phyloP scores from a whole-genome alignment of 2,113 vertebrate genomes.

The Meles meles region DNA sequence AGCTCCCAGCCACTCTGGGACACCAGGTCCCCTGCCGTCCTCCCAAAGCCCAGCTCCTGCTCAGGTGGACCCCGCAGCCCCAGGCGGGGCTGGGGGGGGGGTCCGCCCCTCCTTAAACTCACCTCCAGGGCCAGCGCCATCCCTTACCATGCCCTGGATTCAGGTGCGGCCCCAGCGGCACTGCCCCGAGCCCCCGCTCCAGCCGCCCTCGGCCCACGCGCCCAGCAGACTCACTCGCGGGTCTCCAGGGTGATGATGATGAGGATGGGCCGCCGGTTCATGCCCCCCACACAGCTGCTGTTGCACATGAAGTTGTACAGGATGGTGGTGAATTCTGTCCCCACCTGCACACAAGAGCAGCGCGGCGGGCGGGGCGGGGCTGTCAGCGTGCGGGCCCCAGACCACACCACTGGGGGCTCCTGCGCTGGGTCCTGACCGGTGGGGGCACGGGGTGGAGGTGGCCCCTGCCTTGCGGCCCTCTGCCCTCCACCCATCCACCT shows the following conservation, averaged over 20 bases:
- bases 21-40: neutral
- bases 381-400: rapidly evolving
- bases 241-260: constrained; percentile 98
- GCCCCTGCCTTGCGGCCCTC: neutral
- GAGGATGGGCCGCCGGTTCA: constrained; percentile 98
- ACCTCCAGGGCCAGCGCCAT: neutral
- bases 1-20: neutral
- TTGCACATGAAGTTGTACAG: constrained; percentile 99
- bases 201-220: rapidly evolving
- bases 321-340: constrained; percentile 98
- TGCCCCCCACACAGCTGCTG: constrained; percentile 99
- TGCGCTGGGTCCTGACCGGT: neutral
- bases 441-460: neutral
- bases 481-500: rapidly evolving
- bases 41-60: neutral
- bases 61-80: rapidly evolving
- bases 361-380: neutral
- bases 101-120: neutral
- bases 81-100: rapidly evolving
- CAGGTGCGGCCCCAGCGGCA: rapidly evolving
- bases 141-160: neutral
- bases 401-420: rapidly evolving
- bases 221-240: constrained; percentile 89
- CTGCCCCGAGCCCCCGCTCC: neutral
- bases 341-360: constrained; percentile 85